Conservation (phyloP, 1,140 invertebrate genomes). For the Apis florea region DNA sequence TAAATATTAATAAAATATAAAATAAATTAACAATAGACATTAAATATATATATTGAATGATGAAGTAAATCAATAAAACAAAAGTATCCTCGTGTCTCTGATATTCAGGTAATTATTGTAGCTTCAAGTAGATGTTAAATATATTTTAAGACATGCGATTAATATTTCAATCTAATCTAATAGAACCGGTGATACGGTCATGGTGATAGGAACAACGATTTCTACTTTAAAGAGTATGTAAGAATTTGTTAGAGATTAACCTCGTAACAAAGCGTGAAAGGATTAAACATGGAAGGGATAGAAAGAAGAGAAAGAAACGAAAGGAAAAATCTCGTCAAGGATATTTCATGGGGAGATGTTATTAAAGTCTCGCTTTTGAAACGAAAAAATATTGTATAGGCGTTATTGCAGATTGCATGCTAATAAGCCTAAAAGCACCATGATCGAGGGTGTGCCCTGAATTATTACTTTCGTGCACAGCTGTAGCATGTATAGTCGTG, state of each 20-base stretch:
- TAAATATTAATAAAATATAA: no score
- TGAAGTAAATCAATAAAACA: not conserved
- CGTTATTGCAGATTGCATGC: no score
- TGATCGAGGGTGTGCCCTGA: not conserved
- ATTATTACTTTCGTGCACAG: not conserved
- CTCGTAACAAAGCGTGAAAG: conserved; percentile 20
- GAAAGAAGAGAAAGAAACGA: not conserved
- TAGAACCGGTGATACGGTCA: not conserved
- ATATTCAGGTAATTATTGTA: not conserved
- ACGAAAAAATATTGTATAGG: not conserved
- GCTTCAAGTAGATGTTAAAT: not conserved
- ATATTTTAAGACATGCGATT: not conserved
- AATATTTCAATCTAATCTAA: not conserved
- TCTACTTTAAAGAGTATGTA: no score
- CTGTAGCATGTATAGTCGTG: conserved; percentile 1
- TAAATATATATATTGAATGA: not conserved
- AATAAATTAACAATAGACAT: no score
- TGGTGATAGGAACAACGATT: not conserved
- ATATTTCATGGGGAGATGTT: not conserved
- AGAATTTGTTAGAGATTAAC: not conserved
- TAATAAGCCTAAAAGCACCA: not conserved
- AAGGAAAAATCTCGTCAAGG: conserved; percentile 15
- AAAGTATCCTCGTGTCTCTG: not conserved
- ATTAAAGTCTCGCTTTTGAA: not conserved
- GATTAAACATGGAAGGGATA: not conserved